Percentiles rank a stretch among this genome's conserved stretches.
Conservation (phyloP, 2,888 invertebrate genomes). For the Papilio demoleus region DNA sequence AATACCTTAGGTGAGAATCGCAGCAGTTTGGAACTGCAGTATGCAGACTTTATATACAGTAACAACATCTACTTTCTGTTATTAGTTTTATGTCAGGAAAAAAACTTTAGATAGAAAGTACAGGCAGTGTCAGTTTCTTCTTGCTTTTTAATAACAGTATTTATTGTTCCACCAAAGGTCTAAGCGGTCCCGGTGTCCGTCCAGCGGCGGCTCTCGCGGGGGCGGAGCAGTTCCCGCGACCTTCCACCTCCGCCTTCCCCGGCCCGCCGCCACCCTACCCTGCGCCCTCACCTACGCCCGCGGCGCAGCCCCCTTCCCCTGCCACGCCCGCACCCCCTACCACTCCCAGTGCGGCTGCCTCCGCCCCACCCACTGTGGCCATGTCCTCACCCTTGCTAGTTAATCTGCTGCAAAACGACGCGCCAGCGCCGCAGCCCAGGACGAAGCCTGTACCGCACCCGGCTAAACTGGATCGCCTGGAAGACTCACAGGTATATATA, state of each 20-base stretch:
- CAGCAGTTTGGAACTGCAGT: no score
- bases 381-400: constrained; percentile 95
- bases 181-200: constrained; percentile 48
- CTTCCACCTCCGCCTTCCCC: constrained; percentile 66
- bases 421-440: constrained; percentile 69
- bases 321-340: constrained; percentile 50
- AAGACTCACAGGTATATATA: constrained; percentile 68
- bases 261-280: constrained; percentile 64
- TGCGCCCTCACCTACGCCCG: constrained; percentile 49
- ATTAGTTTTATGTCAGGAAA: constrained; percentile 13
- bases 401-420: constrained; percentile 95
- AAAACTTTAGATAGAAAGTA: no score
- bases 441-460: constrained; percentile 66
- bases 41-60: no score
- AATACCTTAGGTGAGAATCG: constrained; percentile 79
- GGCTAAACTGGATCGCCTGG: constrained; percentile 69
- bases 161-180: constrained; percentile 50
- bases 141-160: neutral
- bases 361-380: constrained; percentile 83
- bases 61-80: neutral
- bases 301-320: constrained; percentile 49
- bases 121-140: no score
- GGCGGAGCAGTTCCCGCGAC: constrained; percentile 58
- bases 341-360: constrained; percentile 44
- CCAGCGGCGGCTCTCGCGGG: constrained; percentile 56